Percentiles rank a stretch among this genome's conserved stretches.
These are phyloP conservation scores for Caerostris darwini DNA, from an alignment of 1,140 invertebrate genomes.

Conservation along the genomic window DNA sequence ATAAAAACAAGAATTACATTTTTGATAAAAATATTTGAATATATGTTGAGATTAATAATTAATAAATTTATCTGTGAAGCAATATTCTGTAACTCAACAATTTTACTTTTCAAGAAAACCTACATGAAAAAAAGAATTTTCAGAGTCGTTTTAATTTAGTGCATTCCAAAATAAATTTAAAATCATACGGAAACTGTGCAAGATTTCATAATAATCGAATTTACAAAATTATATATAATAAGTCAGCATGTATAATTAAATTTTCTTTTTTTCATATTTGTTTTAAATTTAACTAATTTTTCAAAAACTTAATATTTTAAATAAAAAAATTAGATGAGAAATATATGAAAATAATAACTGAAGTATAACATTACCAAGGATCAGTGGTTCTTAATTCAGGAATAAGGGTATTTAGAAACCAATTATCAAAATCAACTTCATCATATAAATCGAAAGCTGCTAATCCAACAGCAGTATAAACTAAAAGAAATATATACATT, in stretches of 20 bases:
- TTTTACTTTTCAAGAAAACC: too few relatives aligned
- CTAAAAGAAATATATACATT: conserved; percentile 78
- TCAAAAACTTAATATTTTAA: background rate
- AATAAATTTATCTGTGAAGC: too few relatives aligned
- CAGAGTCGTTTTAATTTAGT: too few relatives aligned
- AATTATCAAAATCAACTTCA: conserved; percentile 95
- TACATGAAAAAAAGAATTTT: too few relatives aligned
- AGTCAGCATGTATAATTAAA: background rate
- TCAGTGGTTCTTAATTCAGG: conserved; percentile 91
- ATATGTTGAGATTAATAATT: too few relatives aligned
- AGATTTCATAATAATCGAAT: background rate
- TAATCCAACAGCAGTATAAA: conserved; percentile 95
- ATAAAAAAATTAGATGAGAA: background rate
- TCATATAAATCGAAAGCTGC: conserved; percentile 96
- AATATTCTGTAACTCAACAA: too few relatives aligned
- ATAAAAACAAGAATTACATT: too few relatives aligned
- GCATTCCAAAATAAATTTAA: too few relatives aligned
- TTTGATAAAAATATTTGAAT: too few relatives aligned
- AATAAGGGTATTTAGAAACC: conserved; percentile 92
- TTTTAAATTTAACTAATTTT: background rate
- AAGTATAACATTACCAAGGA: conserved; percentile 82
- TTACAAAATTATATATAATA: background rate
- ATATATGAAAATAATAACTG: too few relatives aligned
- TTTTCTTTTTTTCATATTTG: background rate
- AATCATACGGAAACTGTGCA: background rate